A percentile compares a stretch with the other conserved stretches of the same genome.
These are phyloP conservation scores for Cephalophus harveyi DNA, from an alignment of 2,113 vertebrate genomes.

Conservation along the genomic window DNA sequence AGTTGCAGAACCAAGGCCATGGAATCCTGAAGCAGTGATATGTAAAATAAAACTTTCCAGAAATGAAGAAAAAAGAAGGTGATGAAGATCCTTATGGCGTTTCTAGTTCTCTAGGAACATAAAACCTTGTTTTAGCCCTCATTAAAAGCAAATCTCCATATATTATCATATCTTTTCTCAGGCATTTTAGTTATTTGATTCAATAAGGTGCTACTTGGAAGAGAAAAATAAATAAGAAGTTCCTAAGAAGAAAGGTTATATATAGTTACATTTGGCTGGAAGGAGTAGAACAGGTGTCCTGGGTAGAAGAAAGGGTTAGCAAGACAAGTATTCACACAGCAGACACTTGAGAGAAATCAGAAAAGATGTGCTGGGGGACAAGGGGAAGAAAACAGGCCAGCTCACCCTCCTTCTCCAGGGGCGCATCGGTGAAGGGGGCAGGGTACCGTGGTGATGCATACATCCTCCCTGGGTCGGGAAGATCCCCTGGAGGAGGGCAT, in stretches of 20 bases:
- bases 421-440: fast-evolving
- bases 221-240: not conserved
- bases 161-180: not conserved
- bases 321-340: not conserved
- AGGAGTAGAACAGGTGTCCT: not conserved
- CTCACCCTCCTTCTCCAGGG: not conserved
- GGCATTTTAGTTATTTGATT: not conserved
- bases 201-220: not conserved
- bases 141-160: not conserved
- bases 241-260: not conserved
- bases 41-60: not conserved
- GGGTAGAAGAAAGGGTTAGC: not conserved
- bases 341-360: not conserved
- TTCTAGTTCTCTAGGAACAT: not conserved
- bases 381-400: not conserved
- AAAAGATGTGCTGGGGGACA: not conserved
- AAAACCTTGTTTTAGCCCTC: not conserved
- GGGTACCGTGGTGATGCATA: not conserved
- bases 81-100: not conserved
- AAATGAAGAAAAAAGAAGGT: not conserved
- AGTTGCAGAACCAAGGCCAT: not conserved
- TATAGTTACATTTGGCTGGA: not conserved
- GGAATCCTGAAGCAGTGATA: not conserved
- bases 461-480: not conserved
- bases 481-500: not conserved